Base-by-base conservation (phyloP, 2,797 vertebrate genomes). In the Enteromius treurensis region DNA sequence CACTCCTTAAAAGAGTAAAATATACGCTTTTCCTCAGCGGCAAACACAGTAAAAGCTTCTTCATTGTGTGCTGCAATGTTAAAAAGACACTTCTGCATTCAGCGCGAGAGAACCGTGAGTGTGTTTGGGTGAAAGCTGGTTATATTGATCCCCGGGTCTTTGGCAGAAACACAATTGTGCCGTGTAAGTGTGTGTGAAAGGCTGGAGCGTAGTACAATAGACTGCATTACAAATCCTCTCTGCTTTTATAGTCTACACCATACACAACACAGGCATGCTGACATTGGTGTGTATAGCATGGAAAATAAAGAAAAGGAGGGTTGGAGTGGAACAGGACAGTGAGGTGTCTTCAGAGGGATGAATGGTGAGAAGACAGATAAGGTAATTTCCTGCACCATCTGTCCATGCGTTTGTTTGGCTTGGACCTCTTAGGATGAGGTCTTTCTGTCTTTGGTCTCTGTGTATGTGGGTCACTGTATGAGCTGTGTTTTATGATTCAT, bases 91-190 rank as follows among this genome's bases (percentile, higher is more conserved):
- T 77, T 77, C 65, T 58, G 81, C 51, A 47, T 77, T 77, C 73
- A 76, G 13, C 4, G 45, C 13, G 13, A 73, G 49, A 51, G 14
- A 6, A n/a, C 51, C 9, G 32, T 70, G 58, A 81, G 83, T 80
- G 62, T 55, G 65, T 76, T 68, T 80, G 42, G 42, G 62, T 74
- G 26, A 67, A 67, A 74, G 58, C 75, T 55, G 23, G 80, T 83
- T 77, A 58, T 82, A 79, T 79, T 74, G 80, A 79, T 79, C 64
- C 64, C 53, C 58, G 32, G 79, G 84, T 70, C 88, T 78, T 89
- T 86, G 84, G 82, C 79, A 79, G 88, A 90, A 90, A 88, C 86
- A 89, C 91, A 87, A 89, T 91, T 89, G 88, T 89, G 51, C 82
- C 47, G 53, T 79, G 73, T 88, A 87, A 92, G 81, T 77, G 62